Evolutionary conservation across 2,797 vertebrate species (phyloP).

Genomic region (Xenops minutus): DNA sequence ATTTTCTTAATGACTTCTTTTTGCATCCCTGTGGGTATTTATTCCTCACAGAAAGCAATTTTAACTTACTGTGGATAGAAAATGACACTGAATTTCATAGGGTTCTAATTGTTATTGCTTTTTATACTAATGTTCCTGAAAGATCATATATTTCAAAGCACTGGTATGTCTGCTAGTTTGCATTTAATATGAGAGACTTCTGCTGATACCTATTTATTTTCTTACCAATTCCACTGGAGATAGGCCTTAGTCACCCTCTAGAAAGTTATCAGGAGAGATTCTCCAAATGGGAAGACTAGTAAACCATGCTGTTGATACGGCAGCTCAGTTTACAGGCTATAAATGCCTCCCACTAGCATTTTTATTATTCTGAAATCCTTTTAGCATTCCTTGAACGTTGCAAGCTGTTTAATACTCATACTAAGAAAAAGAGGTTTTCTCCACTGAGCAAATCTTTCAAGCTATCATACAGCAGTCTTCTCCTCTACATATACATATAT

Average conservation of each 20-base stretch:
- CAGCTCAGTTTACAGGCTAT: neutral
- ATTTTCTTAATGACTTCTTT: conserved; percentile 11
- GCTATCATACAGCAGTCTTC: neutral
- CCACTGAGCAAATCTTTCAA: neutral
- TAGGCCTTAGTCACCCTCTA: neutral
- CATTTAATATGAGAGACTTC: neutral
- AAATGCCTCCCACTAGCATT: neutral
- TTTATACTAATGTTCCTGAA: neutral
- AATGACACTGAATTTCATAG: neutral
- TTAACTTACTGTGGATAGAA: neutral
- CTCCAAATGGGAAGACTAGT: neutral
- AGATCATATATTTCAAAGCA: neutral
- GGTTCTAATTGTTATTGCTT: neutral
- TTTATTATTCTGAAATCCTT: neutral
- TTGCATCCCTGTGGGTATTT: neutral
- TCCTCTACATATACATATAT: neutral
- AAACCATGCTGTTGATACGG: neutral
- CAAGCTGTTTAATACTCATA: neutral
- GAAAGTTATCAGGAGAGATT: neutral
- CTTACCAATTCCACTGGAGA: neutral
- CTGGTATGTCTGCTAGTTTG: neutral
- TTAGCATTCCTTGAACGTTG: neutral
- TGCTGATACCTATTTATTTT: neutral
- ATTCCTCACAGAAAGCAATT: neutral
- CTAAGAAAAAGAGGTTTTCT: neutral